Evolutionary conservation across 2,113 vertebrate species (phyloP), one percentile per base, ranked within the genome.

Genomic region (Cavia aperea): DNA sequence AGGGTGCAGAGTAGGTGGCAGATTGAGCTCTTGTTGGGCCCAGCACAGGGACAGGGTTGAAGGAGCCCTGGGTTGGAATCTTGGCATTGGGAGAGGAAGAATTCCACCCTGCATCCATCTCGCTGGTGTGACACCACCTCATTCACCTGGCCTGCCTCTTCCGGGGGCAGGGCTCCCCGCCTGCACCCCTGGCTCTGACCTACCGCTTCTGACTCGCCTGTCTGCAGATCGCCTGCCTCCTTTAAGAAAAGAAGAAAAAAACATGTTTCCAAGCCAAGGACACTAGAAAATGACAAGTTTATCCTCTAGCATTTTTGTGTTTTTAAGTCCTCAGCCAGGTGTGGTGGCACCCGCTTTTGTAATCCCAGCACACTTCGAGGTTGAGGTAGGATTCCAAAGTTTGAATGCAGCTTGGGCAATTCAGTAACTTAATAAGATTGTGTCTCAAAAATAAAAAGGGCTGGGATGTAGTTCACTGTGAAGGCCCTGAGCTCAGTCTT

Each of bases 41-140:
- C 16, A 16, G 60, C n/a, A 1, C 1, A 26, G 19, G 19, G 51
- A 23, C 31, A 24, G 56, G 51, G 39, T 13, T 11, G 26, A 15
- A 36, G 33, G n/a, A 19, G 75, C 33, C 54, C 75, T 31, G 58
- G 46, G 49, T 26, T 46, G 75, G 81, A 51, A 36, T 86, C 33
- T 0, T 26, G 33, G 36, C 3, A 4, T 21, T 11, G 0, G 49
- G 10, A 62, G 62, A 36, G 18, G 43, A 5, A 23, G 62, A 82
- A 19, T 19, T 49, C 60, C 46, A 31, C 24, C 73, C 73, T 77
- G 24, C 43, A 29, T 26, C 14, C 0, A 0, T 11, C 68, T 75
- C 23, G 6, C 33, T 39, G n/a, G 24, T 60, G 54, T 5, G 13
- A 8, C n/a, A 7, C 62, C 31, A 7, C 31, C 15, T n/a, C 56